Evolutionary conservation across 2,113 vertebrate species (phyloP).

Genomic region (Mystacornis crossleyi): DNA sequence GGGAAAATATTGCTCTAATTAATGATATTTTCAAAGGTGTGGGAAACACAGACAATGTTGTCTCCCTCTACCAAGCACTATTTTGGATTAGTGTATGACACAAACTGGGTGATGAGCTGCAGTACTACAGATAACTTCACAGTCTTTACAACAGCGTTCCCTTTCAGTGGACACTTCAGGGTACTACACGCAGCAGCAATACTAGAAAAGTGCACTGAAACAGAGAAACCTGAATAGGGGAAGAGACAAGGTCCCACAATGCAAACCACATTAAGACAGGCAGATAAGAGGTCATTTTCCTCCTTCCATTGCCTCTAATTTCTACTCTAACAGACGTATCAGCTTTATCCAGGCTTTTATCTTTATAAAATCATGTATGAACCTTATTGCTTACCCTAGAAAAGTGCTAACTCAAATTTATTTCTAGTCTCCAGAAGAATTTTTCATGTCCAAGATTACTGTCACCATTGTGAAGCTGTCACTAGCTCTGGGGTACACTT

Average conservation of each 20-base stretch:
- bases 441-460: background rate
- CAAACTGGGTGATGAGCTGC: background rate
- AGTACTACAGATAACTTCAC: background rate
- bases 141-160: background rate
- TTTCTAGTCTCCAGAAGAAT: background rate
- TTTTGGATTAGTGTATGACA: background rate
- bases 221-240: background rate
- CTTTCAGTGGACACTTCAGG: background rate
- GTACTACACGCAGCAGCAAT: background rate
- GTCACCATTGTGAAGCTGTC: background rate
- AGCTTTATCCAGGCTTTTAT: background rate
- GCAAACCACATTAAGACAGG: background rate
- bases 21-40: background rate
- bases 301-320: background rate
- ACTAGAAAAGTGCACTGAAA: background rate
- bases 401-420: background rate
- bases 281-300: background rate
- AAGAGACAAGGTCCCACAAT: background rate
- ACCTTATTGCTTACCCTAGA: background rate
- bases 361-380: background rate
- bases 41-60: background rate
- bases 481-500: background rate
- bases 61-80: background rate
- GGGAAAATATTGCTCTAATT: background rate
- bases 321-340: background rate